Evolutionary conservation across 92 coral and sea anemone genomes (phyloP), one percentile per base, ranked within the genome.

Genomic region (Porites rus): DNA sequence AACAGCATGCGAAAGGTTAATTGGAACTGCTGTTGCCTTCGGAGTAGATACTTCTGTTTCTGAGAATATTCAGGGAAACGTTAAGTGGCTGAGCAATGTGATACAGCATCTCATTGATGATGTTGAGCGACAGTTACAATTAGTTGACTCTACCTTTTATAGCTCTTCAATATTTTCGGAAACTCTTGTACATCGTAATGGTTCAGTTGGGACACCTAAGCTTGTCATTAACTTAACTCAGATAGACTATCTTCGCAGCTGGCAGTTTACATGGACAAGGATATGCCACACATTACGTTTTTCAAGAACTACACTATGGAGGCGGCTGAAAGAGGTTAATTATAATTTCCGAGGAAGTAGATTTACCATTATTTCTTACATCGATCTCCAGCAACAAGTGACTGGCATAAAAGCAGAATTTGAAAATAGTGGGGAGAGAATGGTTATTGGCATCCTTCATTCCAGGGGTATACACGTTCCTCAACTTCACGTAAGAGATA

Each of bases 211-310:
- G 16, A 72, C 89, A 72, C 92, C 89, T 13, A 53, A 66, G 19
- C 13, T 84, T 1, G 65, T 19, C 1, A 67, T 89, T 1, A 89
- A 89, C 31, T n/a, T 89, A 2, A 71, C 69, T n/a, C 92, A 88
- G 22, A 69, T 88, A 3, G 88, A 89, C 6, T 89, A 77, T 31
- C 74, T 89, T 14, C 80, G 92, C 2, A 72, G 76, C 19, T 89
- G 89, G 92, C 50, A 72, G 14, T 89, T 89, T 84, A 51, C 92
- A 8, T 89, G 86, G 92, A 69, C 88, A 20, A 84, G 92, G 51
- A 77, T 89, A 11, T 60, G 78, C 50, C 69, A 58, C n/a, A 68
- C 83, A 1, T 51, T 89, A 24, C 75, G 87, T 51, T 28, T 85
- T 11, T 89, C 90, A 17, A 31, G 87, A 11, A 85, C 93, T 50